A percentile compares a stretch with the other conserved stretches of the same genome.
phyloP scores from a whole-genome alignment of 2,888 invertebrate species.

The Celastrina argiolus region DNA sequence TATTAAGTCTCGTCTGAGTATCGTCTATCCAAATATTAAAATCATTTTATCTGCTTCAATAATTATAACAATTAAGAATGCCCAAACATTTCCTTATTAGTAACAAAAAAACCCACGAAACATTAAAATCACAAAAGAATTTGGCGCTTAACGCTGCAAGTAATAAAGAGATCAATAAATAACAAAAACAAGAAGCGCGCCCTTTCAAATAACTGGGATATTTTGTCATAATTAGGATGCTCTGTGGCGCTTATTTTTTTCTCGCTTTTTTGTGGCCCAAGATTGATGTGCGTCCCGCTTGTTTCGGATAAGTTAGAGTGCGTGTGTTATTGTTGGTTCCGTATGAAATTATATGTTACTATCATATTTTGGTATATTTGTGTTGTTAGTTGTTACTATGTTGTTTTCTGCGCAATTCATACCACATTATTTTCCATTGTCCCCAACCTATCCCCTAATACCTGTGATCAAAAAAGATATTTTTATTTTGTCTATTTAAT shows the following conservation, averaged over 20 bases:
- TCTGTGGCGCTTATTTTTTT: conserved; percentile 61
- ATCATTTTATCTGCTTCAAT: background rate
- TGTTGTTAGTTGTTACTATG: background rate
- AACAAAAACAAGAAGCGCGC: conserved; percentile 42
- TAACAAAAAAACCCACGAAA: conserved; percentile 26
- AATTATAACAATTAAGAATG: background rate
- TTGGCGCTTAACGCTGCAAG: conserved; percentile 31
- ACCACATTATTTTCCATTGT: no score
- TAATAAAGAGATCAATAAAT: conserved; percentile 51
- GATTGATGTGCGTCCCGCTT: conserved; percentile 36
- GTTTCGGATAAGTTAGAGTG: conserved; percentile 28
- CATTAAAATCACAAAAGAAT: conserved; percentile 31
- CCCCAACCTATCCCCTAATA: no score
- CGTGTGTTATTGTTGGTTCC: background rate
- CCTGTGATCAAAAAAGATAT: no score
- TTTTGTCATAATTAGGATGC: conserved; percentile 70
- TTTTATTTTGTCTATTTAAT: no score
- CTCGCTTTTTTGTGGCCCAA: conserved; percentile 43
- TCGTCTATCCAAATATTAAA: no score
- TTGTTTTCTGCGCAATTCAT: no score
- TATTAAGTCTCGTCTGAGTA: no score
- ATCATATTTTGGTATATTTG: background rate
- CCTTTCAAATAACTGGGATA: conserved; percentile 59
- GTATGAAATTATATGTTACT: background rate
- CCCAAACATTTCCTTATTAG: conserved; percentile 7